Evolutionary conservation across 2,113 vertebrate genomes (phyloP).

Genomic region (Agapornis roseicollis): DNA sequence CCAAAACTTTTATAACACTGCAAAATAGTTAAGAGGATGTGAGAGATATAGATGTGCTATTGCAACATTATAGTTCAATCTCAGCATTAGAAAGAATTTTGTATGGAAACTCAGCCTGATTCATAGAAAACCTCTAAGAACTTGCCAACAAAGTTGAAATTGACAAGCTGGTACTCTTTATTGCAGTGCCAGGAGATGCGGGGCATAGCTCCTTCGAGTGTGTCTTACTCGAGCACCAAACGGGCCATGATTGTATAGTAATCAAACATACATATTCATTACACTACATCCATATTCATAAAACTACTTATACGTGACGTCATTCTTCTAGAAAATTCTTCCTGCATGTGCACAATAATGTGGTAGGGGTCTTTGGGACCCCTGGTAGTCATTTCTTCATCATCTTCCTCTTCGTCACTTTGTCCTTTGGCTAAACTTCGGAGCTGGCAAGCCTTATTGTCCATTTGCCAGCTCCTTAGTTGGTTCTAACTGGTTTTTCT

Average conservation of each 20-base stretch:
- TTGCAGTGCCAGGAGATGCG: fast-evolving
- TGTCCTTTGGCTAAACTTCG: not conserved
- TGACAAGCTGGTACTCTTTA: not conserved
- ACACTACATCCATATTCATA: not conserved
- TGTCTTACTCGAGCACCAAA: not conserved
- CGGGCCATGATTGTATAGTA: not conserved
- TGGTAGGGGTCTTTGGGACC: not conserved
- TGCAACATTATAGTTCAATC: not conserved
- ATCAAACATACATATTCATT: not conserved
- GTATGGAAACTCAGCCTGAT: not conserved
- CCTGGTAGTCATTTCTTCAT: not conserved
- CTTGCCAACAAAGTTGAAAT: not conserved
- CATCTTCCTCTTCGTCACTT: not conserved
- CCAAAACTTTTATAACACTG: not conserved
- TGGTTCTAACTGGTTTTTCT: not conserved
- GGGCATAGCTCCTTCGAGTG: not conserved
- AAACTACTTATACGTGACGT: not conserved
- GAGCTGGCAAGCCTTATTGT: not conserved
- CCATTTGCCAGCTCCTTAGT: not conserved
- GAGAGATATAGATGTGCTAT: not conserved
- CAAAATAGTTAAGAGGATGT: not conserved
- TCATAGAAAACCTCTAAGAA: not conserved
- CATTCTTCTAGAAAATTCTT: not conserved
- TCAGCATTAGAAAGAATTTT: not conserved
- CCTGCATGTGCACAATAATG: not conserved